Evolutionary conservation across 2,888 invertebrate species (phyloP).

Genomic region (Ophioninae sp.): DNA sequence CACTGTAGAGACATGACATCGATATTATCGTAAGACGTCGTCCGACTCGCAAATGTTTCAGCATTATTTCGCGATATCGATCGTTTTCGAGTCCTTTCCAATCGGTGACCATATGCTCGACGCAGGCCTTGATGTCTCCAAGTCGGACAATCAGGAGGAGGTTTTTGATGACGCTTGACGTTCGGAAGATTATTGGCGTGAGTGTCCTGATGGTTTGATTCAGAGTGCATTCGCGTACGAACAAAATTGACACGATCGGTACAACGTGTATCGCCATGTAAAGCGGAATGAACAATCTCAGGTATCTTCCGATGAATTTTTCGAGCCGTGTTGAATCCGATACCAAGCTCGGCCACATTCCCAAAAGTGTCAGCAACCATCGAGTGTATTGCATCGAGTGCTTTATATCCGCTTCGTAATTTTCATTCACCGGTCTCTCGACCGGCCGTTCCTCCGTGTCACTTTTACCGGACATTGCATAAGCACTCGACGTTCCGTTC

Average conservation of each 20-base stretch:
- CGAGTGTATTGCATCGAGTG: constrained; percentile 30
- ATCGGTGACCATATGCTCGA: no score
- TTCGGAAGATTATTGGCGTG: no score
- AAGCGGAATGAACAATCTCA: constrained; percentile 29
- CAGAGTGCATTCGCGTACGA: no score
- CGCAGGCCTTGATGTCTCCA: no score
- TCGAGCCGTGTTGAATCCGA: constrained; percentile 26
- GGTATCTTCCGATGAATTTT: constrained; percentile 18
- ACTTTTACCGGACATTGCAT: constrained; percentile 13
- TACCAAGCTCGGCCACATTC: constrained; percentile 47
- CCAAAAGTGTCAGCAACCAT: constrained; percentile 51
- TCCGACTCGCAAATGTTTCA: no score
- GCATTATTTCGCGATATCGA: no score
- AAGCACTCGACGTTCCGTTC: background rate
- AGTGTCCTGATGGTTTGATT: no score
- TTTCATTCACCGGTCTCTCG: constrained; percentile 21
- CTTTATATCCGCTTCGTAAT: constrained; percentile 17
- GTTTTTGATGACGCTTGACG: no score
- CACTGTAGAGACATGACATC: no score
- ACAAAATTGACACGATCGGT: constrained; percentile 19
- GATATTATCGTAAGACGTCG: no score
- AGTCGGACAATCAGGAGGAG: no score
- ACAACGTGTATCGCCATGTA: background rate
- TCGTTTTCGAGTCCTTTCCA: no score
- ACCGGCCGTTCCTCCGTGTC: background rate